Percentiles rank a stretch among this genome's conserved stretches.
phyloP scores from a whole-genome alignment of 2,888 invertebrate genomes.

The Chrysolina oricalcia region DNA sequence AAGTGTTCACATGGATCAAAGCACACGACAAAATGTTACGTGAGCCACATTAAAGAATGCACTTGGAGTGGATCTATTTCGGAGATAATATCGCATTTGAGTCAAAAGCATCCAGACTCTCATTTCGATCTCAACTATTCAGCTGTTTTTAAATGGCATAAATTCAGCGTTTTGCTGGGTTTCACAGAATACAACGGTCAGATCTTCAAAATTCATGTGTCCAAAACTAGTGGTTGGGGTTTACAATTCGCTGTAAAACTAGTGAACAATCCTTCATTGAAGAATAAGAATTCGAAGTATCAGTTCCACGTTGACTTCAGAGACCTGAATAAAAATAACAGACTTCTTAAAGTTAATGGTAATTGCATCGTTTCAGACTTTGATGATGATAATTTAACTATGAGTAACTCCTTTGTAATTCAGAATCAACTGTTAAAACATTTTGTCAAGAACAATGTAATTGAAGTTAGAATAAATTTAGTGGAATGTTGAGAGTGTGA shows the following conservation, averaged over 20 bases:
- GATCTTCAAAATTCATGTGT: slow-evolving; percentile 8
- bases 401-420: neutral
- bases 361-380: neutral
- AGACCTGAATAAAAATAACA: slow-evolving; percentile 9
- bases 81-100: slow-evolving; percentile 3
- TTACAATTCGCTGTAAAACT: neutral
- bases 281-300: neutral
- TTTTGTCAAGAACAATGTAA: neutral
- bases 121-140: neutral
- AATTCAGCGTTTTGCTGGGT: neutral
- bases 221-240: neutral
- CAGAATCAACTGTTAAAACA: neutral
- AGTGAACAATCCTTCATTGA: neutral
- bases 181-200: slow-evolving; percentile 3
- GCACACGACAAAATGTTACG: neutral
- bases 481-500: no score
- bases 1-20: neutral
- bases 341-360: neutral
- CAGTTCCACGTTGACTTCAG: slow-evolving; percentile 10
- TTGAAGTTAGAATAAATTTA: neutral
- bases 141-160: neutral
- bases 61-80: neutral
- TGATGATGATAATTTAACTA: neutral
- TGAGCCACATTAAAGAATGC: neutral
- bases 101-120: neutral